Evolutionary conservation across 2,888 invertebrate genomes (phyloP).

Genomic region (Acronicta psi): DNA sequence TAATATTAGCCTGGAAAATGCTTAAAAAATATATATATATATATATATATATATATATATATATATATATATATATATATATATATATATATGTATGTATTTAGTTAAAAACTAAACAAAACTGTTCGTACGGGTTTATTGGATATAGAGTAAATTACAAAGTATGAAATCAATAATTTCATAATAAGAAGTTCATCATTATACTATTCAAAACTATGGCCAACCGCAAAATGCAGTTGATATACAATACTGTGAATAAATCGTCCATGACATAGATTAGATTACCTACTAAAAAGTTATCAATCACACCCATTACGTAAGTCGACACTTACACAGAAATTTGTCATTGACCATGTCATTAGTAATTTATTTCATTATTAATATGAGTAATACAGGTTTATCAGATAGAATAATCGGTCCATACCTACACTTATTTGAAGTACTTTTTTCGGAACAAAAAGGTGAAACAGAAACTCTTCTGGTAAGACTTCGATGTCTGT

Average conservation of each 20-base stretch:
- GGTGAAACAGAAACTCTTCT: too few species aligned
- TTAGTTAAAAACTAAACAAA: too few species aligned
- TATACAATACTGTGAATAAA: neutral
- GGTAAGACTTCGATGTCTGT: too few species aligned
- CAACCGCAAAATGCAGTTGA: neutral
- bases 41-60: too few species aligned
- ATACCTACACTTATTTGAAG: neutral
- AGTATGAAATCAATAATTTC: too few species aligned
- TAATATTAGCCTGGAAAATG: too few species aligned
- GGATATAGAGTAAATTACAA: too few species aligned
- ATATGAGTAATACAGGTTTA: constrained; percentile 10
- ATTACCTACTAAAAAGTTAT: neutral
- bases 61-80: too few species aligned
- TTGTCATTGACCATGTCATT: constrained; percentile 4
- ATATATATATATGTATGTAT: too few species aligned
- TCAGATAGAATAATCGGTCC: constrained; percentile 14
- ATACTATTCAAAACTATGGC: neutral
- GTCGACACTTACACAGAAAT: neutral
- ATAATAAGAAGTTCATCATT: neutral
- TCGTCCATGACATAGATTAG: constrained; percentile 1
- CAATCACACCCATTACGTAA: constrained; percentile 1
- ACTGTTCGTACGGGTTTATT: too few species aligned
- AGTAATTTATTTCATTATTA: constrained; percentile 17
- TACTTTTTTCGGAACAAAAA: too few species aligned
- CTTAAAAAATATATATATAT: too few species aligned